Base-by-base conservation (phyloP, 2,113 vertebrate genomes). In the Columba livia region DNA sequence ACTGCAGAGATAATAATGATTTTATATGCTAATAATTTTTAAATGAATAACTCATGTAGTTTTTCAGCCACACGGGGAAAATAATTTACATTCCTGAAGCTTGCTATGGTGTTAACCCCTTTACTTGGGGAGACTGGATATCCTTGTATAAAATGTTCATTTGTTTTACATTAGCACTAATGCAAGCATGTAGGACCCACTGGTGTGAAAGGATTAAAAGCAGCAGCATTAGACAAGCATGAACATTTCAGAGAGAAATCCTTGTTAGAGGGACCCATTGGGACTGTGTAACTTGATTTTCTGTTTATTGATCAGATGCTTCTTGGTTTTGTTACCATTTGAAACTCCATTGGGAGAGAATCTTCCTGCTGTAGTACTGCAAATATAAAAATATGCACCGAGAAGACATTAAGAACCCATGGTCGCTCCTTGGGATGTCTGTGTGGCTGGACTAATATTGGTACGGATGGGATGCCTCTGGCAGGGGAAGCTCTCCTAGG, bases 11-110 rank as follows among this genome's bases (percentile, higher is more conserved):
- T 97, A 97, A 98, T 98, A 97, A 97, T 97, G 96, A 98, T 98
- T 97, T 97, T 98, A 95, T 97, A 97, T 97, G 96, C 97, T 97
- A 98, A 97, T 98, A 98, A 97, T 98, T 98, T 97, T 97, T 96
- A 94, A 97, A 97, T 98, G 91, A 96, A 98, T 97, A 98, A 97
- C 94, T 97, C 94, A 84, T 97, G 85, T 94, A 97, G 79, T 83
- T 97, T 97, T 95, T 79, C 77, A 97, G 88, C 92, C 95, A 92
- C 97, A 92, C 1, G 11, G 97, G 97, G 95, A 94, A 92, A 96
- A 97, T 97, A 96, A 95, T 97, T 98, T 97, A 85, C 83, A 96
- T 97, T 94, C 78, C 90, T 94, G 91, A 97, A 97, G 94, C 97
- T 97, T 95, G 79, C 92, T 97, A 94, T 95, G 66, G 70, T 93